Conservation (phyloP, 1,140 invertebrate genomes). For the Paraescarpia echinospica region DNA sequence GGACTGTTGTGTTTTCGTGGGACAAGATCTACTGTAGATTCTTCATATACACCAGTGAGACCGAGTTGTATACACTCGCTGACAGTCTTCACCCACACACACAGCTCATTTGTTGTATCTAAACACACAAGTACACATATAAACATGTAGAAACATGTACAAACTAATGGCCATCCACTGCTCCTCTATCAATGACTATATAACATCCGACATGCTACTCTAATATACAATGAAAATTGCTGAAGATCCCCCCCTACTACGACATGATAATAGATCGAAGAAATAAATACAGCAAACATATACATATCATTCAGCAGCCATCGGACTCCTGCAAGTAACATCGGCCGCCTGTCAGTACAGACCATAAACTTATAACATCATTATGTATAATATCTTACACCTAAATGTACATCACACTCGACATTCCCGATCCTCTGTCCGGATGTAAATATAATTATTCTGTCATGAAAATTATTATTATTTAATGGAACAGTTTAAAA, state of each 20-base stretch:
- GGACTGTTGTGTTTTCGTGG: neutral
- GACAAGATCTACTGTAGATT: neutral
- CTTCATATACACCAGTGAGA: neutral
- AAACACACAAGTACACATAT: neutral
- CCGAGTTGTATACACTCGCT: neutral
- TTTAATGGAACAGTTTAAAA: neutral
- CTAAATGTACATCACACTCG: neutral
- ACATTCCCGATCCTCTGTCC: neutral
- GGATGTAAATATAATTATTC: slow-evolving; percentile 1
- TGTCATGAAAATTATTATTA: neutral
- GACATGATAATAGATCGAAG: neutral
- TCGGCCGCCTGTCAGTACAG: neutral
- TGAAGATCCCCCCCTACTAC: neutral
- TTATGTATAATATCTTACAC: neutral
- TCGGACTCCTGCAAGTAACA: neutral
- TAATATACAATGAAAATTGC: neutral
- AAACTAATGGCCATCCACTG: neutral
- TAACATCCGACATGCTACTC: neutral
- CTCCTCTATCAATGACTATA: slow-evolving; percentile 1
- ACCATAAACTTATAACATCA: neutral
- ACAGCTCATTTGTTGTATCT: neutral
- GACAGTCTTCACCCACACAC: neutral
- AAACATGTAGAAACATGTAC: neutral
- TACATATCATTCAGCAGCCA: neutral
- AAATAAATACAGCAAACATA: slow-evolving; percentile 6